Conservation (phyloP, 2,113 vertebrate genomes). For the Psammodynastes pulverulentus region DNA sequence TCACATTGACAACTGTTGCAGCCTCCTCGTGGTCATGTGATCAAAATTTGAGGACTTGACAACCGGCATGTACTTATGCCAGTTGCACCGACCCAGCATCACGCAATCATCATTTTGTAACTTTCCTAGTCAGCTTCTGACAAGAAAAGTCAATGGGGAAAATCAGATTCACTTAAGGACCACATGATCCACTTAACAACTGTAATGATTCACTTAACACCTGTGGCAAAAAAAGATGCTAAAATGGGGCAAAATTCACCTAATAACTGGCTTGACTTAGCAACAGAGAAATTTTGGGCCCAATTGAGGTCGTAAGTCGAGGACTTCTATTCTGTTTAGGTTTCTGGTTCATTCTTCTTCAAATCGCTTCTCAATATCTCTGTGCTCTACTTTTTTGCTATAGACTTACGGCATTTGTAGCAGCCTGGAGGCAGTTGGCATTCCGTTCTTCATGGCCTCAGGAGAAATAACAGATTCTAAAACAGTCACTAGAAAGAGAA, state of each 20-base stretch:
- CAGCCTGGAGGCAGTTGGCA: constrained; percentile 86
- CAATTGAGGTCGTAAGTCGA: neutral
- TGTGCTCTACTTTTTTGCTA: neutral
- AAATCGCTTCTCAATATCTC: neutral
- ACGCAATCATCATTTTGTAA: neutral
- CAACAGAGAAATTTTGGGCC: neutral
- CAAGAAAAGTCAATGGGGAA: neutral
- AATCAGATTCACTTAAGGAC: neutral
- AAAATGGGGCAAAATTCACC: neutral
- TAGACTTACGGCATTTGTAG: constrained; percentile 90
- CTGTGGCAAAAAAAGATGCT: neutral
- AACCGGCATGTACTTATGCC: neutral
- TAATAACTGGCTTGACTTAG: neutral
- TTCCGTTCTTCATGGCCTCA: constrained; percentile 90
- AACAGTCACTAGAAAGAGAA: constrained; percentile 78
- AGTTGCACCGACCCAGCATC: neutral
- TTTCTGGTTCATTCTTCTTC: neutral
- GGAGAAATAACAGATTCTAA: constrained; percentile 93
- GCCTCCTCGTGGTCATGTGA: neutral
- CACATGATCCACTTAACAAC: neutral
- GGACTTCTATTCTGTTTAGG: neutral
- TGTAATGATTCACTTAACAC: neutral
- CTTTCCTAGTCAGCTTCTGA: neutral
- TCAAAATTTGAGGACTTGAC: neutral
- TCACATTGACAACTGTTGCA: neutral